phyloP scores from a whole-genome alignment of 1,140 invertebrate species.

The Limonius californicus region DNA sequence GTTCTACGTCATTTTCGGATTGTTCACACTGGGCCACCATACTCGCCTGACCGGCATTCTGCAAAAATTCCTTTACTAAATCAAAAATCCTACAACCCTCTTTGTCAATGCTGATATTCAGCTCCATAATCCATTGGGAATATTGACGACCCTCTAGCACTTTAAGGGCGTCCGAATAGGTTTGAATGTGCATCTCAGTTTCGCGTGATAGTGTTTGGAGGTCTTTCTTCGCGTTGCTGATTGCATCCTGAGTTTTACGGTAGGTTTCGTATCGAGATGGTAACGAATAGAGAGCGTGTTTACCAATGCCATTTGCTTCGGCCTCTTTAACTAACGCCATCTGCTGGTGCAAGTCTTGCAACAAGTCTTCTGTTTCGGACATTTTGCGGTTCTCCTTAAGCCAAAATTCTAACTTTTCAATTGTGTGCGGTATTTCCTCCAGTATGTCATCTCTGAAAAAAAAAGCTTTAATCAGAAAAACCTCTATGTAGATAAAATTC shows the following conservation, averaged over 20 bases:
- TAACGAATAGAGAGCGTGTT: constrained; percentile 66
- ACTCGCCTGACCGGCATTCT: constrained; percentile 77
- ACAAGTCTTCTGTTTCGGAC: constrained; percentile 54
- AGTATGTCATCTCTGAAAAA: constrained; percentile 54
- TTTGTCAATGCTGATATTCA: constrained; percentile 55
- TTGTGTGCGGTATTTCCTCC: constrained; percentile 51
- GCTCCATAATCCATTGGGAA: constrained; percentile 66
- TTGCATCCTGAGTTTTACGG: constrained; percentile 62
- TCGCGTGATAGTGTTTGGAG: constrained; percentile 65
- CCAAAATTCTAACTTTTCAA: constrained; percentile 54
- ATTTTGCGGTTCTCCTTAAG: constrained; percentile 56
- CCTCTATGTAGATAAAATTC: too few species aligned
- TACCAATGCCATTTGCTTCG: constrained; percentile 61
- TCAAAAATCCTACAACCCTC: constrained; percentile 68
- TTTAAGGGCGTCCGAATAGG: constrained; percentile 63
- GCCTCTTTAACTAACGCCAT: constrained; percentile 73
- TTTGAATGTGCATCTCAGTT: constrained; percentile 63
- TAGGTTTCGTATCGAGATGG: constrained; percentile 65
- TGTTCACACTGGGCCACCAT: constrained; percentile 77
- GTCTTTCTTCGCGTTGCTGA: constrained; percentile 59
- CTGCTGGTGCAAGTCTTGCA: constrained; percentile 69
- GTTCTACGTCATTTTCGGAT: constrained; percentile 69
- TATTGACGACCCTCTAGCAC: constrained; percentile 65
- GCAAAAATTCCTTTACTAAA: constrained; percentile 78
- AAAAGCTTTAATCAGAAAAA: constrained; percentile 16